Evolutionary conservation across 2,888 invertebrate genomes (phyloP).

Genomic region (Cheilosia pagana): DNA sequence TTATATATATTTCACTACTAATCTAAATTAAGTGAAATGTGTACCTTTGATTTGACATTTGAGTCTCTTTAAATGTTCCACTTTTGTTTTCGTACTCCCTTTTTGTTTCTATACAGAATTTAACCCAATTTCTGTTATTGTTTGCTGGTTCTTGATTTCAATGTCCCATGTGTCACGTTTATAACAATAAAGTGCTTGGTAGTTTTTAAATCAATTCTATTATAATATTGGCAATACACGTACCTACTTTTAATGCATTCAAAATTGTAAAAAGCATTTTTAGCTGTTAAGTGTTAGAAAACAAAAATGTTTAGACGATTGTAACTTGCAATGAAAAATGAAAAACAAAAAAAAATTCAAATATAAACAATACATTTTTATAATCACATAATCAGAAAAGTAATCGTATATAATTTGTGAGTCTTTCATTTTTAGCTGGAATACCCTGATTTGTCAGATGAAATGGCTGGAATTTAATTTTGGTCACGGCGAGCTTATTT

Average conservation of each 20-base stretch:
- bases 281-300: conserved; percentile 56
- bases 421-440: no score
- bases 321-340: conserved; percentile 63
- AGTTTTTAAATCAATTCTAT: conserved; percentile 19
- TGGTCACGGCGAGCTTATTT: no score
- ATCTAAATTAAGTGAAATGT: no score
- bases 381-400: conserved; percentile 35
- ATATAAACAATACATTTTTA: conserved; percentile 67
- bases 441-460: no score
- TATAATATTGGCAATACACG: not conserved
- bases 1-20: no score
- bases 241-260: conserved; percentile 18
- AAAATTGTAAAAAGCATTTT: conserved; percentile 49
- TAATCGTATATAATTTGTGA: not conserved
- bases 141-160: not conserved
- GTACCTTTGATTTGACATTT: no score
- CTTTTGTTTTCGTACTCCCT: no score
- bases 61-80: no score
- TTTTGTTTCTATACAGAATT: not conserved
- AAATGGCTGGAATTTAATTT: no score
- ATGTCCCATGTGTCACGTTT: conserved; percentile 25
- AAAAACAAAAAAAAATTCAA: conserved; percentile 39
- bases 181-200: conserved; percentile 8
- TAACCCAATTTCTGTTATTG: not conserved
- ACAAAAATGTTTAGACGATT: conserved; percentile 56